Evolutionary conservation across 2,888 invertebrate species (phyloP), one percentile per base, ranked within the genome.

Genomic region (Rhagium mordax): DNA sequence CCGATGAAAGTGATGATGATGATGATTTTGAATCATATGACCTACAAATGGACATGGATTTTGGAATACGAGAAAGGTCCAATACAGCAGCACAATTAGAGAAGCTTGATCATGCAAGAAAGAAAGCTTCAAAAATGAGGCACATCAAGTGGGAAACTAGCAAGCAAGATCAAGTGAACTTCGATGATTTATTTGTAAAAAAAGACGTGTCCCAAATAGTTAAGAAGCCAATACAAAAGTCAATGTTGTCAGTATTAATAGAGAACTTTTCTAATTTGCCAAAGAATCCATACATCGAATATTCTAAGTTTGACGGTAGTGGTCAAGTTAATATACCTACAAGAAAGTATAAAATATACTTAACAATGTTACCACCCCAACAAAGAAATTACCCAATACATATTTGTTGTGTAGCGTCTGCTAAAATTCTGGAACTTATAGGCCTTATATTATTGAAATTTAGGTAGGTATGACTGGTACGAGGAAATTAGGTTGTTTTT

Each of bases 361-460:
- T 98, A 86, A 95, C 95, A 62, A 96, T 98, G 94, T 89, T 96
- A 27, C 92, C 95, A 0, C 93, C 93, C 75, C 93, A 93, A 70
- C 93, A 95, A 76, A 92, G 96, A 77, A 93, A 93, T 79, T 97
- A 96, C 88, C 97, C 98, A 0, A 89, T 98, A 86, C 91, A 93
- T 82, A 92, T 97, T 66, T 92, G 93, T 82, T 95, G 97, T 65
- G 90, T 96, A 72, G 92, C 94, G 16, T 93, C 92, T 81, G 97
- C 98, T 24, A 96, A 94, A 89, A 95, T 98, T 69, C 91, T 92
- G 81, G 98, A 98, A 86, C 91, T 98, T 33, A 96, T 98, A 85
- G 98, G 98, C 41, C 92, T 98, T 68, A 96, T 96, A 82, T 95
- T 97, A 88, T 96, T 96, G 86, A 95, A 96, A 89, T 94, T 92